phyloP scores from a whole-genome alignment of 2,797 vertebrate species.

The Thunnus albacares region DNA sequence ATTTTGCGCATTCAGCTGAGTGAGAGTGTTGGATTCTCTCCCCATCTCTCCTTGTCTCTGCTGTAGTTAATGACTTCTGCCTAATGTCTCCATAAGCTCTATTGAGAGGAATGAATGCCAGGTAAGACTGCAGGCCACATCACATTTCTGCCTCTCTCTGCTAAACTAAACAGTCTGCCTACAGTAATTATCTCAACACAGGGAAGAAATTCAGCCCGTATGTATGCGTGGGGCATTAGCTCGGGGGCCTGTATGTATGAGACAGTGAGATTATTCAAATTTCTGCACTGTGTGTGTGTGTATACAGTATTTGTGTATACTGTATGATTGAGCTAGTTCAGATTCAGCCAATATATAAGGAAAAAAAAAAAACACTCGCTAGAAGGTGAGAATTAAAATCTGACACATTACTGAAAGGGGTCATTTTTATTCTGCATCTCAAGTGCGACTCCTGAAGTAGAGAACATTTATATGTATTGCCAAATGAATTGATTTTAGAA shows the following conservation, averaged over 20 bases:
- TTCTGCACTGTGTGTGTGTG: constrained; percentile 14
- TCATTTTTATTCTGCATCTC: constrained; percentile 44
- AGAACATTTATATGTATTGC: constrained; percentile 49
- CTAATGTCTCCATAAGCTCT: constrained; percentile 79
- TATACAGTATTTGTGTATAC: constrained; percentile 28
- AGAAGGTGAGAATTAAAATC: constrained; percentile 52
- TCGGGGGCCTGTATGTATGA: constrained; percentile 44
- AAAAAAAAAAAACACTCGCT: constrained; percentile 40
- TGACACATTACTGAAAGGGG: constrained; percentile 41
- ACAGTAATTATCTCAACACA: constrained; percentile 67
- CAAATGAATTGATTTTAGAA: constrained; percentile 61
- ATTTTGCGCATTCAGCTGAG: constrained; percentile 52
- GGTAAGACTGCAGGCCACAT: constrained; percentile 72
- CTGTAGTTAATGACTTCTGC: constrained; percentile 78
- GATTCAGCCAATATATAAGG: constrained; percentile 32
- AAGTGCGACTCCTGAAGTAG: constrained; percentile 4
- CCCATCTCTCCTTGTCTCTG: constrained; percentile 67
- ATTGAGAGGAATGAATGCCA: constrained; percentile 74
- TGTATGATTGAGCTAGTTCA: constrained; percentile 33
- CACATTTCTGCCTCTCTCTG: constrained; percentile 57
- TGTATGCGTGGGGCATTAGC: constrained; percentile 42
- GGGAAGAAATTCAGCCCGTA: constrained; percentile 33
- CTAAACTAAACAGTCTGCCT: constrained; percentile 55
- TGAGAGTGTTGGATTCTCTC: constrained; percentile 53
- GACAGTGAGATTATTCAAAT: constrained; percentile 51